These are phyloP conservation scores for Capromys pilorides DNA, from an alignment of 2,797 vertebrate species.

Conservation along the genomic window DNA sequence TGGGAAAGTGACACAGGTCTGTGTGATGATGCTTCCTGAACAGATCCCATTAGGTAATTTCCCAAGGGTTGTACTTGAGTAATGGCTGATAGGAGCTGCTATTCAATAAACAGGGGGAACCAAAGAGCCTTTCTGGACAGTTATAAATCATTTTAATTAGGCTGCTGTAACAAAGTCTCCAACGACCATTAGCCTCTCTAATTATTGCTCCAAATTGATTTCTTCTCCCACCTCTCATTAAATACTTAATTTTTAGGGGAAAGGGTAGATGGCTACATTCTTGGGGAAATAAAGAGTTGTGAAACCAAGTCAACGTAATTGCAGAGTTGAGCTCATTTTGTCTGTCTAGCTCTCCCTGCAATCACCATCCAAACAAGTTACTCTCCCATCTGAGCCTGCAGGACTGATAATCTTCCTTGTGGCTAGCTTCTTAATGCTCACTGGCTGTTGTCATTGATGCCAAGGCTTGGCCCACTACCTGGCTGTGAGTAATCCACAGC, in stretches of 20 bases:
- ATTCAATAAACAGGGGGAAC: constrained; percentile 38
- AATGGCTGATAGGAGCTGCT: neutral
- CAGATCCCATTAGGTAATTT: constrained; percentile 53
- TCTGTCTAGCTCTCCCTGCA: neutral
- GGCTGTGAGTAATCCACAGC: neutral
- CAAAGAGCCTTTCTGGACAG: constrained; percentile 20
- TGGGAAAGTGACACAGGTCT: neutral
- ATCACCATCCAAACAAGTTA: neutral
- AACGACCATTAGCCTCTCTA: constrained; percentile 52
- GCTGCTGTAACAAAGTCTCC: neutral
- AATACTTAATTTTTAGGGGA: constrained; percentile 60
- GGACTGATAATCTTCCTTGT: neutral
- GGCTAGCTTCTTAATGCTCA: neutral
- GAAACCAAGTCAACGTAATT: neutral
- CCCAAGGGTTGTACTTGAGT: neutral
- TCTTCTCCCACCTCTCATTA: constrained; percentile 64
- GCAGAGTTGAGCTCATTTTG: neutral
- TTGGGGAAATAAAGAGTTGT: neutral
- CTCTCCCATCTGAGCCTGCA: neutral
- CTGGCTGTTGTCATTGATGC: neutral
- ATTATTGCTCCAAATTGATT: constrained; percentile 68
- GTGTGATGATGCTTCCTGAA: constrained; percentile 23
- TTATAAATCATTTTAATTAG: constrained; percentile 79
- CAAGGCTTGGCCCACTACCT: neutral
- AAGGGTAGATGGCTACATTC: neutral